Percentiles rank a stretch among this genome's conserved stretches.
phyloP scores from a whole-genome alignment of 2,797 vertebrate species.

The Xenops minutus region DNA sequence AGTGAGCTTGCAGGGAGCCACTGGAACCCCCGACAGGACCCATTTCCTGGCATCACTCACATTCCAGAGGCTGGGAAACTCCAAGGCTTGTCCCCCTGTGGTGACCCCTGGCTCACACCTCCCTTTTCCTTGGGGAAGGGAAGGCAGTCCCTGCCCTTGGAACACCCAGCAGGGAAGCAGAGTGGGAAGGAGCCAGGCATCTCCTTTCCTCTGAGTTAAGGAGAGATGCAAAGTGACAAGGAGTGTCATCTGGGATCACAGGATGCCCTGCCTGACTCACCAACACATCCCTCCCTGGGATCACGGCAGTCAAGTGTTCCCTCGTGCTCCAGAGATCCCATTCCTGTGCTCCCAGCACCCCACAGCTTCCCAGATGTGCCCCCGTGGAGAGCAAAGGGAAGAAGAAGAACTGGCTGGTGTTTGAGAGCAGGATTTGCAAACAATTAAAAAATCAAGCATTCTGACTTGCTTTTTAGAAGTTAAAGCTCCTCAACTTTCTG shows the following conservation, averaged over 20 bases:
- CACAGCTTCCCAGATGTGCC: not conserved
- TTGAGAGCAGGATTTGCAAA: not conserved
- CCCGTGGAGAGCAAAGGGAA: not conserved
- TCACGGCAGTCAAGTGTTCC: not conserved
- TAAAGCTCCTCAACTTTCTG: not conserved
- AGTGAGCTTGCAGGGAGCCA: not conserved
- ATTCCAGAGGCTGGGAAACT: not conserved
- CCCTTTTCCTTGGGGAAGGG: not conserved
- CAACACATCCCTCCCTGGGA: not conserved
- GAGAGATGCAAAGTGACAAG: conserved; percentile 3
- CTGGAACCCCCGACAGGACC: not conserved
- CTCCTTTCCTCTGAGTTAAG: not conserved
- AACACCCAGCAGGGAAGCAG: not conserved
- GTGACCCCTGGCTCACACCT: not conserved
- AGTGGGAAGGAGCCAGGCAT: not conserved
- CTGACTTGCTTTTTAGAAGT: not conserved
- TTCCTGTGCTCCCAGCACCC: rapidly evolving
- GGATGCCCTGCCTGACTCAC: not conserved
- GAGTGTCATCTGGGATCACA: not conserved
- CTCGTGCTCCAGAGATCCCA: not conserved
- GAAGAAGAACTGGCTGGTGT: not conserved
- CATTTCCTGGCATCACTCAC: not conserved
- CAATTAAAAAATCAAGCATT: rapidly evolving
- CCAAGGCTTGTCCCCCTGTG: not conserved
- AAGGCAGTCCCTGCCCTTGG: not conserved